Evolutionary conservation across 2,113 vertebrate species (phyloP).

Genomic region (Cavia aperea): DNA sequence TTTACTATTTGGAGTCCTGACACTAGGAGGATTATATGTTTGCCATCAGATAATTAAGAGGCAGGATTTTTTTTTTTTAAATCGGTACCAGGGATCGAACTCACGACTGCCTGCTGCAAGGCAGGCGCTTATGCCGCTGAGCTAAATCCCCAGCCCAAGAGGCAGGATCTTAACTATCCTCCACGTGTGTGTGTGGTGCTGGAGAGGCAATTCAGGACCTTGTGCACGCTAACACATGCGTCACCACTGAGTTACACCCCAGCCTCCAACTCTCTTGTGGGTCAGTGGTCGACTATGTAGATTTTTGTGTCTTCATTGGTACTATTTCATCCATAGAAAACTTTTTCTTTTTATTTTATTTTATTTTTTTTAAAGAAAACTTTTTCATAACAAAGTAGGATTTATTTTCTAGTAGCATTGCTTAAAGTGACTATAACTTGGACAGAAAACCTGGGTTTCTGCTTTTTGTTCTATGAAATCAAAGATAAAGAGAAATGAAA

Average conservation of each 20-base stretch:
- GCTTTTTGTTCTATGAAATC: neutral
- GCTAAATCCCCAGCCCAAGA: neutral
- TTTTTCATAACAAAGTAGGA: neutral
- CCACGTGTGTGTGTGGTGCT: neutral
- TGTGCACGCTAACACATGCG: neutral
- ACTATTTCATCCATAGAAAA: constrained; percentile 28
- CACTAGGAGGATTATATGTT: neutral
- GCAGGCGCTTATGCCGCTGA: too few relatives aligned
- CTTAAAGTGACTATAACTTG: neutral
- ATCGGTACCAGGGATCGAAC: too few relatives aligned
- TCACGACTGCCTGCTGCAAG: too few relatives aligned
- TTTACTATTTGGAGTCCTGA: neutral
- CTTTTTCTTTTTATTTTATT: neutral
- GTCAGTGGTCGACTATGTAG: neutral
- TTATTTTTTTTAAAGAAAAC: neutral
- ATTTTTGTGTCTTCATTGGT: neutral
- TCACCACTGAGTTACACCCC: neutral
- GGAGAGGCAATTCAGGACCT: neutral
- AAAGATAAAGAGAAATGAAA: constrained; percentile 1
- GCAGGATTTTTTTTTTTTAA: neutral
- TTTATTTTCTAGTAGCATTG: constrained; percentile 28
- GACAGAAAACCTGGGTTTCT: neutral
- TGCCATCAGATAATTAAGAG: neutral
- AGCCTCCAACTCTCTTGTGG: neutral
- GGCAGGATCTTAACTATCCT: neutral